Conservation (phyloP, 1,140 invertebrate genomes). For the Antheraea mylitta region DNA sequence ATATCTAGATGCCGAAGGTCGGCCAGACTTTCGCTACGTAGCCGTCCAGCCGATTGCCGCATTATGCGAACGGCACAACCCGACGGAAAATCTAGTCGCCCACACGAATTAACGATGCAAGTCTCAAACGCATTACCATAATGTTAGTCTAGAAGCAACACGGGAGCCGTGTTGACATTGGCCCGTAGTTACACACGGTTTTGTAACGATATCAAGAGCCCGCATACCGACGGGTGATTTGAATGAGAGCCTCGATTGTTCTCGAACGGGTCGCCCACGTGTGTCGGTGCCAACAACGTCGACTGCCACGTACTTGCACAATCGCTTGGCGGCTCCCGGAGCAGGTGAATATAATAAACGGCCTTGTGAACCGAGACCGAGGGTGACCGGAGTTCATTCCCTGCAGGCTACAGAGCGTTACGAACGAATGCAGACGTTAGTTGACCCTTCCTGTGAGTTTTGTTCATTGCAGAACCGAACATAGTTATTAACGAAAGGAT, state of each 20-base stretch:
- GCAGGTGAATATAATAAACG: slow-evolving; percentile 56
- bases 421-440: slow-evolving; percentile 5
- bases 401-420: slow-evolving; percentile 11
- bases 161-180: slow-evolving; percentile 70
- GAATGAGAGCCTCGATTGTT: slow-evolving; percentile 61
- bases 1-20: slow-evolving; percentile 73
- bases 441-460: not conserved
- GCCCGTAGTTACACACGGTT: slow-evolving; percentile 60
- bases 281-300: slow-evolving; percentile 32
- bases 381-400: slow-evolving; percentile 17
- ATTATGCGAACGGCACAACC: slow-evolving; percentile 54
- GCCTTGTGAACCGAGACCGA: slow-evolving; percentile 54
- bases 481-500: not conserved
- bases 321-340: slow-evolving; percentile 39
- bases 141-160: slow-evolving; percentile 57
- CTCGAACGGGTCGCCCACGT: slow-evolving; percentile 62
- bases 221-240: slow-evolving; percentile 57
- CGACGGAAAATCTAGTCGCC: slow-evolving; percentile 66
- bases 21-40: slow-evolving; percentile 67
- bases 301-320: slow-evolving; percentile 45
- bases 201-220: slow-evolving; percentile 67
- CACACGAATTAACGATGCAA: slow-evolving; percentile 44
- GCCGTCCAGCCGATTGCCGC: slow-evolving; percentile 30
- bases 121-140: slow-evolving; percentile 32
- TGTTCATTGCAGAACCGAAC: not conserved